Evolutionary conservation across 2,888 invertebrate species (phyloP).

Genomic region (Cosmia trapezina): DNA sequence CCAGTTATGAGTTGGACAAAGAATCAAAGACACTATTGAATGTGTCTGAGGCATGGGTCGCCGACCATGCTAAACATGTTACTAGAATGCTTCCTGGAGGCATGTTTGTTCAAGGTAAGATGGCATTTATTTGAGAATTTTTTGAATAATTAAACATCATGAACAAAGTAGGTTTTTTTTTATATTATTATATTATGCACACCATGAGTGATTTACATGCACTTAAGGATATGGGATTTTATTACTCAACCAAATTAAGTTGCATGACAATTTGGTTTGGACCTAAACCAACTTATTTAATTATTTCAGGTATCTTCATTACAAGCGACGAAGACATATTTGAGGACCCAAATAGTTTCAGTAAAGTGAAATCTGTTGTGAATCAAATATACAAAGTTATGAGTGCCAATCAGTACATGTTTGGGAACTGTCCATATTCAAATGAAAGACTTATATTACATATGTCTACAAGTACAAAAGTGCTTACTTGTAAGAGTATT

Average conservation of each 20-base stretch:
- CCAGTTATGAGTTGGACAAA: slow-evolving; percentile 78
- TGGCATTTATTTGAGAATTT: not conserved
- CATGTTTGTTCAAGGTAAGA: slow-evolving; percentile 94
- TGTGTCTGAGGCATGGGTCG: slow-evolving; percentile 93
- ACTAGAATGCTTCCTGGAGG: slow-evolving; percentile 98
- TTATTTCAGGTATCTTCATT: slow-evolving; percentile 92
- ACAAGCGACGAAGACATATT: slow-evolving; percentile 92
- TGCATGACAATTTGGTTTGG: not conserved
- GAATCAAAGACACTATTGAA: slow-evolving; percentile 87
- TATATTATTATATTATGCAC: not conserved
- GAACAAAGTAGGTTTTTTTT: slow-evolving; percentile 17
- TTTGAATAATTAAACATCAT: slow-evolving; percentile 11
- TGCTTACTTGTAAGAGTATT: slow-evolving; percentile 92
- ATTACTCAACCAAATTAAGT: not conserved
- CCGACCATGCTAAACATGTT: slow-evolving; percentile 96
- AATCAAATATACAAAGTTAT: slow-evolving; percentile 90
- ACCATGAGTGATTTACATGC: slow-evolving; percentile 8
- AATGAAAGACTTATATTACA: slow-evolving; percentile 92
- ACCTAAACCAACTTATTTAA: not conserved
- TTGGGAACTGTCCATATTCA: slow-evolving; percentile 88
- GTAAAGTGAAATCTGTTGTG: slow-evolving; percentile 91
- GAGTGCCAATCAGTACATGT: slow-evolving; percentile 90
- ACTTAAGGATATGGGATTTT: not conserved
- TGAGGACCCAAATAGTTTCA: slow-evolving; percentile 88
- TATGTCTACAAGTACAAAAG: slow-evolving; percentile 88